These are phyloP conservation scores for Epistrophe grossulariae DNA, from an alignment of 2,888 invertebrate genomes.

Conservation along the genomic window DNA sequence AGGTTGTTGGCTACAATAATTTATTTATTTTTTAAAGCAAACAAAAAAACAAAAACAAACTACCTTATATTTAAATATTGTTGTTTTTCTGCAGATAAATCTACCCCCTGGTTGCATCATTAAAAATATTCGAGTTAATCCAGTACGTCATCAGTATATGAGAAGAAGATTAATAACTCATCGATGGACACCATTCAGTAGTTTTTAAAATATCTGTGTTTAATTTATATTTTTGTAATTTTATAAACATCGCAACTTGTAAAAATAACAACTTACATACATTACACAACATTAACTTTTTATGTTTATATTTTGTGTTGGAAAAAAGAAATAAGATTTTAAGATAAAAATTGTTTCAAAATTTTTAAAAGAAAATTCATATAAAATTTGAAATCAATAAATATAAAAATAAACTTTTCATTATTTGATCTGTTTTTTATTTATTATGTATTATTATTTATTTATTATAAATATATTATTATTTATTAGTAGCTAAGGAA, in stretches of 20 bases:
- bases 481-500: no score
- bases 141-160: constrained; percentile 67
- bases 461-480: no score
- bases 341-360: not conserved
- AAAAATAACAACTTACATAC: constrained; percentile 30
- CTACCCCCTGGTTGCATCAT: constrained; percentile 82
- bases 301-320: constrained; percentile 7
- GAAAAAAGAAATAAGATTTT: not conserved
- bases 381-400: not conserved
- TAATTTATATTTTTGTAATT: constrained; percentile 23
- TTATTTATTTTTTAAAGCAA: not conserved
- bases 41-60: not conserved
- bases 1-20: not conserved
- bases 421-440: no score
- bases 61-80: not conserved
- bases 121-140: constrained; percentile 80
- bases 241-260: constrained; percentile 47
- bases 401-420: not conserved
- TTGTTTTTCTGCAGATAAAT: constrained; percentile 79
- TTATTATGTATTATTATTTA: no score
- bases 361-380: not conserved
- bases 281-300: not conserved
- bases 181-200: constrained; percentile 66
- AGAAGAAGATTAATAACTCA: constrained; percentile 67
- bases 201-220: constrained; percentile 46